Evolutionary conservation across 2,113 vertebrate genomes (phyloP), one percentile per base, ranked within the genome.

Genomic region (Ceratotherium simum): DNA sequence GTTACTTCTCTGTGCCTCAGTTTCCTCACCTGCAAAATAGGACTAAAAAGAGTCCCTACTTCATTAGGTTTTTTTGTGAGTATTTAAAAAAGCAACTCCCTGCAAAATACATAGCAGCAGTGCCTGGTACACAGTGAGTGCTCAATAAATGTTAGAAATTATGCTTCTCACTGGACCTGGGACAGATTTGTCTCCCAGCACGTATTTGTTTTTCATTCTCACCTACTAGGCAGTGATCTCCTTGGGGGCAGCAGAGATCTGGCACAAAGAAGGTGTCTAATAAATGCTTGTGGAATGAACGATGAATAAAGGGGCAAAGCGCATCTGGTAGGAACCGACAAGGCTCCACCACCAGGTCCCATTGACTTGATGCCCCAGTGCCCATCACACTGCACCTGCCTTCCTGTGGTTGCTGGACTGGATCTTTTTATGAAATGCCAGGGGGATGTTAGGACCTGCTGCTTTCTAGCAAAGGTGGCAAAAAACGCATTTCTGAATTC

Each of bases 81-180:
- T 33, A 54, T 83, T 79, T 31, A 8, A 29, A 23, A 13, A 23
- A 42, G n/a, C 14, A 27, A 3, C 10, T 58, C 12, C 13, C 48
- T 51, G 6, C 25, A 76, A 8, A 39, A 10, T 25, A 3, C 33
- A 23, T 2, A 36, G 21, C 48, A 58, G 56, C 3, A 33, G 54
- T 36, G 23, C 29, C 58, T 14, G 29, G 64, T 29, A 69, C 10
- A 25, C 1, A 56, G 14, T 9, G 73, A 33, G 31, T 75, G 56
- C 36, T 78, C 16, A 14, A 5, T 20, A 72, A 54, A 10, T 31
- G 25, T 56, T 9, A 42, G 81, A 2, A 10, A 13, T 13, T 84
- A 3, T 10, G 1, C 36, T 36, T 25, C 14, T 46, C 12, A 48
- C 72, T 11, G 18, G 33, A 8, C 5, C 56, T 0, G 2, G 23